phyloP scores from a whole-genome alignment of 2,113 vertebrate species.

The Miniopterus natalensis region DNA sequence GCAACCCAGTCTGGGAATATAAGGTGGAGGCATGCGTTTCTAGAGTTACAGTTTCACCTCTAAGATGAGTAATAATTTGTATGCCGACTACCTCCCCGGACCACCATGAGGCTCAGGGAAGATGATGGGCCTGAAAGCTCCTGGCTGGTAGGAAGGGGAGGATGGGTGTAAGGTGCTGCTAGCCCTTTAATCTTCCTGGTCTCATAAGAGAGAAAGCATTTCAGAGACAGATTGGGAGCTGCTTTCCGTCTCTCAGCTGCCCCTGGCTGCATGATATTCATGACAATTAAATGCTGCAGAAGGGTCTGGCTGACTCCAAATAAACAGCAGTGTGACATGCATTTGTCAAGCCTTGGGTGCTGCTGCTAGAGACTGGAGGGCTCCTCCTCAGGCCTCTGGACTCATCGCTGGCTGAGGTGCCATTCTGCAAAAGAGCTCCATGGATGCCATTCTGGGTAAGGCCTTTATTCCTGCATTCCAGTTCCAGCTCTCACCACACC shows the following conservation, averaged over 20 bases:
- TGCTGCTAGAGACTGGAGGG: neutral
- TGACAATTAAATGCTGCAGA: slow-evolving; percentile 70
- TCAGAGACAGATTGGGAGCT: slow-evolving; percentile 78
- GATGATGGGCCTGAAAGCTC: slow-evolving; percentile 60
- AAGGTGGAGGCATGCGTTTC: neutral
- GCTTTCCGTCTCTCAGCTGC: slow-evolving; percentile 74
- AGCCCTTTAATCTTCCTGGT: slow-evolving; percentile 81
- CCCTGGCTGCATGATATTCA: slow-evolving; percentile 67
- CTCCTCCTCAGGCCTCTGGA: neutral
- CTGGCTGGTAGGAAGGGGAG: slow-evolving; percentile 41
- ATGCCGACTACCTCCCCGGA: slow-evolving; percentile 29
- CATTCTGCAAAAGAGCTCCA: neutral
- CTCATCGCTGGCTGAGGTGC: neutral
- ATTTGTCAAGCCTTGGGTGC: neutral
- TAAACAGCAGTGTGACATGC: slow-evolving; percentile 27
- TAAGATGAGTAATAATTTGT: slow-evolving; percentile 61
- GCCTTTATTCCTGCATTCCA: neutral
- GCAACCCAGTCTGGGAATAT: neutral
- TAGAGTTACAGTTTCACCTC: slow-evolving; percentile 25
- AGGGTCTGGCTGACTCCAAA: slow-evolving; percentile 51
- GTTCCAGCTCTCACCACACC: neutral
- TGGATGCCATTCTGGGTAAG: neutral
- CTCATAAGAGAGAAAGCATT: slow-evolving; percentile 79
- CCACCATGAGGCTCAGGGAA: slow-evolving; percentile 26
- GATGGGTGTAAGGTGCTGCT: slow-evolving; percentile 69